Evolutionary conservation across 1,140 invertebrate genomes (phyloP), one percentile per base, ranked within the genome.

Genomic region (Hypsibius dujardini): DNA sequence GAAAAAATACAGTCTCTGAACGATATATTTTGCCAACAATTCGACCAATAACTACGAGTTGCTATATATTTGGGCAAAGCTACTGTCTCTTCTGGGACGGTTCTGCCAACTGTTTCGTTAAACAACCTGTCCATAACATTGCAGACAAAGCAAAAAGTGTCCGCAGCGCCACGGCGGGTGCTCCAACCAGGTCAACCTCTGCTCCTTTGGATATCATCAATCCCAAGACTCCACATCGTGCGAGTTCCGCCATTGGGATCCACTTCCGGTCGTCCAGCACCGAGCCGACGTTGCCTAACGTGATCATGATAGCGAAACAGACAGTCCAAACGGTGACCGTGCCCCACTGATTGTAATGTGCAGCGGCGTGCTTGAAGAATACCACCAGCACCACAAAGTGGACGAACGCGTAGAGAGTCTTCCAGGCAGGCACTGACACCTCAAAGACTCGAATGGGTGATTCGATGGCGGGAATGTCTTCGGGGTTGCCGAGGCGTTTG

Each of bases 401-500:
- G 62, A 67, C 62, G 42, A 67, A 7, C 3, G 3, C 12, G 62
- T 67, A 67, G 12, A 42, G 12, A 42, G 12, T 15, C 62, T 67
- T 67, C 62, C 62, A 67, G 12, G 12, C 3, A 42, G 62, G 3
- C 12, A 67, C 45, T 42, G 12, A 7, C 12, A 67, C 62, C 3
- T 67, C 62, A 42, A 71, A 71, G 15, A 50, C 3, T 40, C 72
- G 70, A 2, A 70, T 70, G 14, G 71, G 72, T 46, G 46, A 69
- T 2, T 77, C 79, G 79, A 74, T 80, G 62, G 12, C 74, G 15
- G 81, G 81, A 40, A 82, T 74, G 70, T 79, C 77, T 70, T 77
- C 74, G 15, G 71, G 70, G 56, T 76, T 45, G 2, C 81, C 81
- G 0, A 79, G 74, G 59, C 82, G 73, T n/a, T 79, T 78, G 75